These are phyloP conservation scores for Pachymerium ferrugineum DNA, from an alignment of 2,888 invertebrate species.

Conservation along the genomic window DNA sequence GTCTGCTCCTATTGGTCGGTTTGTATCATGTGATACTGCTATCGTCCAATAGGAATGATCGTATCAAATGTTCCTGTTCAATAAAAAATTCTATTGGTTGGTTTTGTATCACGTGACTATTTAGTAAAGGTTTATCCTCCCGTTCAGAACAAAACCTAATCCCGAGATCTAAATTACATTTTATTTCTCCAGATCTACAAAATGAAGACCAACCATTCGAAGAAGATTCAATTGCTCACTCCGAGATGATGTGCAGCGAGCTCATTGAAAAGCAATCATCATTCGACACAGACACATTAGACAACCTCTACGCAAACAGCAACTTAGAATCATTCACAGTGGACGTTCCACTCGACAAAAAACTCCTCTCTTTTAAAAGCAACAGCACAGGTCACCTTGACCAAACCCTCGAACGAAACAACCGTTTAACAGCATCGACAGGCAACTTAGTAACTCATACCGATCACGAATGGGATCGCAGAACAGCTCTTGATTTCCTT, in stretches of 20 bases:
- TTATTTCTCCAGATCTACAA: too few species aligned
- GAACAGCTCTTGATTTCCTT: background rate
- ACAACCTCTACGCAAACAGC: background rate
- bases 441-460: constrained; percentile 20
- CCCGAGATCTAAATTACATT: too few species aligned
- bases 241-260: too few species aligned
- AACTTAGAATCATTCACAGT: background rate
- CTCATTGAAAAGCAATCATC: background rate
- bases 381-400: constrained; percentile 30
- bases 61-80: too few species aligned
- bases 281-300: background rate
- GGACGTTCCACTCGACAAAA: constrained; percentile 33
- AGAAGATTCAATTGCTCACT: background rate
- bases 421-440: constrained; percentile 20
- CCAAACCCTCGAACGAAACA: background rate
- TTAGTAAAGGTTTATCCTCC: too few species aligned
- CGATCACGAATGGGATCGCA: constrained; percentile 27
- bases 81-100: too few species aligned
- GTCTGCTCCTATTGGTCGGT: too few species aligned
- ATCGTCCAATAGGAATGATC: too few species aligned
- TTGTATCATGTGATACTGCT: too few species aligned
- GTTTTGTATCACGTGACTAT: too few species aligned
- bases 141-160: too few species aligned
- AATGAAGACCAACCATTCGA: too few species aligned
- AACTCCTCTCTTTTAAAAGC: constrained; percentile 35